Conservation (phyloP, 1,140 invertebrate genomes). For the Zaprionus kolodkinae region DNA sequence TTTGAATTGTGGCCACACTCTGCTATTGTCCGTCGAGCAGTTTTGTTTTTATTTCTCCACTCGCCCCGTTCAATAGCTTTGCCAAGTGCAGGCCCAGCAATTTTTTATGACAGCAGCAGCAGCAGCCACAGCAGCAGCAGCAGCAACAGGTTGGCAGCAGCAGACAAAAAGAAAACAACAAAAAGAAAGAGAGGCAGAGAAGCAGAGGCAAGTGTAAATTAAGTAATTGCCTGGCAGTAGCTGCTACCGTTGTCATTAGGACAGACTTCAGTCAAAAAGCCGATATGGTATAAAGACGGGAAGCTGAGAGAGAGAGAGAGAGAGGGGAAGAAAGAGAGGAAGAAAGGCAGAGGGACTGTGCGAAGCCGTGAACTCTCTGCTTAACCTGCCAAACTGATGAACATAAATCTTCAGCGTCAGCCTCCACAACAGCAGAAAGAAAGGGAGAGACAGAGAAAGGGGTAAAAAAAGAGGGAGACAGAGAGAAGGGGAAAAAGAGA, state of each 20-base stretch:
- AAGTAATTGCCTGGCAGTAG: slow-evolving; percentile 72
- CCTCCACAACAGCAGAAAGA: slow-evolving; percentile 5
- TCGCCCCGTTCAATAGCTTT: slow-evolving; percentile 52
- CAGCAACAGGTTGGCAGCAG: slow-evolving; percentile 30
- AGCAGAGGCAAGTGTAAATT: slow-evolving; percentile 70
- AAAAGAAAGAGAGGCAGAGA: slow-evolving; percentile 29
- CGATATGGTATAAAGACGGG: slow-evolving; percentile 40
- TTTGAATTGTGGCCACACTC: slow-evolving; percentile 54
- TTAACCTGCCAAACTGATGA: slow-evolving; percentile 47
- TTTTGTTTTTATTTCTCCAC: slow-evolving; percentile 30
- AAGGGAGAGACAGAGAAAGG: not conserved
- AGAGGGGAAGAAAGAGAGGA: not conserved
- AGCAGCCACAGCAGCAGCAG: slow-evolving; percentile 13
- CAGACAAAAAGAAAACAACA: slow-evolving; percentile 31
- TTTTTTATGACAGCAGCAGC: slow-evolving; percentile 42
- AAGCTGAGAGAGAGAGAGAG: slow-evolving; percentile 13
- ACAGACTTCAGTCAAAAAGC: slow-evolving; percentile 51
- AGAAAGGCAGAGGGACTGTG: not conserved
- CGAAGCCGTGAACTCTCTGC: slow-evolving; percentile 42
- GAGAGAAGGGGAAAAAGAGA: not conserved
- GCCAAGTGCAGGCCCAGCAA: slow-evolving; percentile 30
- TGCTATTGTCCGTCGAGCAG: slow-evolving; percentile 46
- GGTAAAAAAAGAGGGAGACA: not conserved
- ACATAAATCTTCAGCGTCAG: slow-evolving; percentile 40
- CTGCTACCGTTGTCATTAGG: slow-evolving; percentile 80